Evolutionary conservation across 2,113 vertebrate genomes (phyloP).

Genomic region (Athene noctua): DNA sequence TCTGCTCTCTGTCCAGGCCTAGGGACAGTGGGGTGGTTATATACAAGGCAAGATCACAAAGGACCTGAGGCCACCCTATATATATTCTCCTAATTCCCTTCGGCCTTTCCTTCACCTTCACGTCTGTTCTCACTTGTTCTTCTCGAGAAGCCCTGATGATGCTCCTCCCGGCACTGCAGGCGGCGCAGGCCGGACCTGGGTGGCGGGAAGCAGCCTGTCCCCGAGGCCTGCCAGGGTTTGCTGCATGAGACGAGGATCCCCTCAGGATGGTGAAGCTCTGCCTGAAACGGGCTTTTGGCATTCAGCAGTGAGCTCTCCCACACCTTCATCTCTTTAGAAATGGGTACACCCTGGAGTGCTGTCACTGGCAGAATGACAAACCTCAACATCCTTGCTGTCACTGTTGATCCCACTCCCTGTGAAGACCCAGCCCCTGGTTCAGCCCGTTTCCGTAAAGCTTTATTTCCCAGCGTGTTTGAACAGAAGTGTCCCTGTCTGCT

Average conservation of each 20-base stretch:
- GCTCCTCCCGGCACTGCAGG: rapidly evolving
- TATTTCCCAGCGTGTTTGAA: background rate
- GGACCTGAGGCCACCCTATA: background rate
- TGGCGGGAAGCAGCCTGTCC: background rate
- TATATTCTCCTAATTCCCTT: background rate
- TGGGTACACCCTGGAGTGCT: background rate
- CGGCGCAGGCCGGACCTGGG: background rate
- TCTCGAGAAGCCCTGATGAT: background rate
- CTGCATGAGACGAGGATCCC: background rate
- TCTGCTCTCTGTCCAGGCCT: background rate
- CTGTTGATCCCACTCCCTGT: background rate
- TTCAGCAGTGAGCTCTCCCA: background rate
- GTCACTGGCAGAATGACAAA: conserved; percentile 5
- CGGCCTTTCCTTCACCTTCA: background rate
- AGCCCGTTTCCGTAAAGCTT: background rate
- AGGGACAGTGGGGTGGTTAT: background rate
- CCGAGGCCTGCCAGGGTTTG: background rate
- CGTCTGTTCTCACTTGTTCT: background rate
- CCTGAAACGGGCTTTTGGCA: background rate
- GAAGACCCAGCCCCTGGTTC: background rate
- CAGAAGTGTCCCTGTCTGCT: background rate
- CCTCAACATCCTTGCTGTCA: background rate
- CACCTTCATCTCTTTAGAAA: background rate
- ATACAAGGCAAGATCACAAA: background rate
- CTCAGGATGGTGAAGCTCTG: background rate